Evolutionary conservation across 2,888 invertebrate species (phyloP).

Genomic region (Cantharis nigra): DNA sequence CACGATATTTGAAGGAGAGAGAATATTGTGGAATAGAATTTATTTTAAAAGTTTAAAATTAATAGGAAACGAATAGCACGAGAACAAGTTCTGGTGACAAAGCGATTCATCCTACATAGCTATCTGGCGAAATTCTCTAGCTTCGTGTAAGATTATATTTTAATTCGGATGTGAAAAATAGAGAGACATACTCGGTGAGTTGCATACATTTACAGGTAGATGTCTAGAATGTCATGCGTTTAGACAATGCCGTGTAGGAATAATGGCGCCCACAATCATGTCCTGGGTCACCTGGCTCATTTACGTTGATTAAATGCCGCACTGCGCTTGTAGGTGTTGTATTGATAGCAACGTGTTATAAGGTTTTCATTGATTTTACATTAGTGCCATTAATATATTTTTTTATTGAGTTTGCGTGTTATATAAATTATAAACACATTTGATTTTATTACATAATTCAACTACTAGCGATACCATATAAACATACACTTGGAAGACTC

Average conservation of each 20-base stretch:
- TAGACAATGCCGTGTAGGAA: slow-evolving; percentile 31
- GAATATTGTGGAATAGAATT: slow-evolving; percentile 20
- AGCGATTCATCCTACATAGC: slow-evolving; percentile 31
- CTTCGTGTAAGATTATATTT: slow-evolving; percentile 42
- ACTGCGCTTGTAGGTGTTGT: slow-evolving; percentile 28
- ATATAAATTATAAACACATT: slow-evolving; percentile 17
- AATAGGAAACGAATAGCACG: slow-evolving; percentile 25
- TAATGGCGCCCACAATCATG: slow-evolving; percentile 32
- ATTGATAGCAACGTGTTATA: slow-evolving; percentile 25
- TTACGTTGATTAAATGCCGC: slow-evolving; percentile 34
- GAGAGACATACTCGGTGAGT: slow-evolving; percentile 37
- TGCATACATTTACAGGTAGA: slow-evolving; percentile 33
- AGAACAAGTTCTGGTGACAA: slow-evolving; percentile 25
- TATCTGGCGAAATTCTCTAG: slow-evolving; percentile 21
- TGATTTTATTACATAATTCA: background rate
- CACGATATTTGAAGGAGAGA: slow-evolving; percentile 17
- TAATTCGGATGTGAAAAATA: slow-evolving; percentile 41
- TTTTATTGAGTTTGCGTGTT: slow-evolving; percentile 9
- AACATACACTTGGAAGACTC: background rate
- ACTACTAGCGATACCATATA: background rate
- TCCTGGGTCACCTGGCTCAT: slow-evolving; percentile 33
- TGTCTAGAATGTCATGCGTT: slow-evolving; percentile 30
- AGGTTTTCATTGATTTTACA: slow-evolving; percentile 28
- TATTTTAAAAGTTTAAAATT: slow-evolving; percentile 9
- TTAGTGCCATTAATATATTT: slow-evolving; percentile 27